Evolutionary conservation across 2,888 invertebrate genomes (phyloP).

Genomic region (Thelaira solivaga): DNA sequence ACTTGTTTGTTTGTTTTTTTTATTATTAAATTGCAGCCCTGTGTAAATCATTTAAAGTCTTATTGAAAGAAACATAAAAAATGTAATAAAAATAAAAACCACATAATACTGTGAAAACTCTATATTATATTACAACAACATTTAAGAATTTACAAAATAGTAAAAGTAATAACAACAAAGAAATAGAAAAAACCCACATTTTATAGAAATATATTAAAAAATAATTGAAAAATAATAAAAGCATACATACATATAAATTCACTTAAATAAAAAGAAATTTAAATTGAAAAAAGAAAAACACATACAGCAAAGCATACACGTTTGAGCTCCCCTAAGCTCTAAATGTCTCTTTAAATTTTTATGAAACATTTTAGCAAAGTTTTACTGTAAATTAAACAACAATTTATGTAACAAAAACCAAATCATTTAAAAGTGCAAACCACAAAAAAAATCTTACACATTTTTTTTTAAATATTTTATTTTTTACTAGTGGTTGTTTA

Average conservation of each 20-base stretch:
- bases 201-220: constrained; percentile 16
- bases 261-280: not conserved
- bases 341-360: not conserved
- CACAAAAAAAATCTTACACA: constrained; percentile 10
- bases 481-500: constrained; percentile 49
- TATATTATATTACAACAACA: constrained; percentile 22
- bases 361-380: constrained; percentile 33
- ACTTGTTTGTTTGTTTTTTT: constrained; percentile 12
- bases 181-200: not conserved
- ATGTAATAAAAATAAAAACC: constrained; percentile 34
- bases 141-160: too few relatives aligned
- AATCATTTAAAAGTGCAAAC: not conserved
- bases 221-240: not conserved
- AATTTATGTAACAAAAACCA: not conserved
- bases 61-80: constrained; percentile 18
- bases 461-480: constrained; percentile 16
- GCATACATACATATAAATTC: not conserved
- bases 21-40: constrained; percentile 43
- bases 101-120: constrained; percentile 60
- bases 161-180: too few relatives aligned
- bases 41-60: constrained; percentile 12
- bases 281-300: too few relatives aligned
- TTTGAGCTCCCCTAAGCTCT: not conserved
- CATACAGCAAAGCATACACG: not conserved
- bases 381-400: constrained; percentile 31